Evolutionary conservation across 2,113 vertebrate genomes (phyloP).

Genomic region (Pycnonotus jocosus): DNA sequence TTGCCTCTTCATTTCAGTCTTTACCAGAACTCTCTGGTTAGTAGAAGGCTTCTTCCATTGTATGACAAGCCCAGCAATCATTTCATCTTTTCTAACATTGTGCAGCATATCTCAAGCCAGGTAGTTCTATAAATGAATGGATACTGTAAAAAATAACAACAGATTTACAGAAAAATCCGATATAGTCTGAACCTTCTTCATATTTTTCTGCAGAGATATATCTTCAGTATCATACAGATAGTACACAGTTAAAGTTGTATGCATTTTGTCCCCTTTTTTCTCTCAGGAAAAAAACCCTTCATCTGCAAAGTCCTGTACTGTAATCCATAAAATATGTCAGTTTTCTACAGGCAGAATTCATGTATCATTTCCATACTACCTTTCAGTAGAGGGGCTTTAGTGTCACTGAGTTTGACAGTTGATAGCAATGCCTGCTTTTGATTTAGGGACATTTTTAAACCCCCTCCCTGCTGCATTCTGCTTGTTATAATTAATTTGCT

Average conservation of each 20-base stretch:
- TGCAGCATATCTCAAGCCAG: not conserved
- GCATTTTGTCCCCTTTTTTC: not conserved
- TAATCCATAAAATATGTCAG: not conserved
- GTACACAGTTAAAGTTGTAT: not conserved
- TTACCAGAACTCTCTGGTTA: not conserved
- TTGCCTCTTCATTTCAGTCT: not conserved
- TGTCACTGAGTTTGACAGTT: not conserved
- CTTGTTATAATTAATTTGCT: not conserved
- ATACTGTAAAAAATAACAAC: not conserved
- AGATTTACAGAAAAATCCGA: not conserved
- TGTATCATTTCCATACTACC: not conserved
- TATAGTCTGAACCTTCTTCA: not conserved
- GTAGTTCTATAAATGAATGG: not conserved
- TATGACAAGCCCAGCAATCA: not conserved
- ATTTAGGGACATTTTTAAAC: not conserved
- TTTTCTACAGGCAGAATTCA: not conserved
- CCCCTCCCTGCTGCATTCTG: not conserved
- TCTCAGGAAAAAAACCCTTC: not conserved
- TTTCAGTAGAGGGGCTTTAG: not conserved
- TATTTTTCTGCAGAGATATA: not conserved
- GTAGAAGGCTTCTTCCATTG: not conserved
- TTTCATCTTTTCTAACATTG: not conserved
- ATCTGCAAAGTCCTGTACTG: not conserved
- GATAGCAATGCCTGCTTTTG: not conserved
- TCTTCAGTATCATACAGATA: not conserved